Conservation (phyloP, 2,888 invertebrate species). For the Calephelis perditalis region DNA sequence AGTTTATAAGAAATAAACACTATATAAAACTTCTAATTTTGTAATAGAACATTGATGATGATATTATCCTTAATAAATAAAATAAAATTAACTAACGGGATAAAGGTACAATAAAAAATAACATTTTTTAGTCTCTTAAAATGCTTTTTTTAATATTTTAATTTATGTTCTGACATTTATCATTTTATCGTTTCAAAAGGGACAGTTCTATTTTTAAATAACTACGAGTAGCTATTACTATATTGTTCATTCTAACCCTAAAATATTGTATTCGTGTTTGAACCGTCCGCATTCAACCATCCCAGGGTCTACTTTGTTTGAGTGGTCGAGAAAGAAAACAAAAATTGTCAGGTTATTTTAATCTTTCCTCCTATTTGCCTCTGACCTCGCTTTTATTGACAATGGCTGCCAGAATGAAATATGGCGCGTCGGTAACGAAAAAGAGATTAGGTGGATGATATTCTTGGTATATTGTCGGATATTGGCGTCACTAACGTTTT, state of each 20-base stretch:
- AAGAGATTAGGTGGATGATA: constrained; percentile 72
- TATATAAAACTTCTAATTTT: too few relatives aligned
- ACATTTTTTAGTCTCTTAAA: too few relatives aligned
- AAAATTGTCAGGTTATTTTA: constrained; percentile 64
- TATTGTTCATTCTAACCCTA: constrained; percentile 23
- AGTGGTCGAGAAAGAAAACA: constrained; percentile 69
- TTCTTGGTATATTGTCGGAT: constrained; percentile 39
- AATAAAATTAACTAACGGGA: too few relatives aligned
- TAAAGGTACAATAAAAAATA: too few relatives aligned
- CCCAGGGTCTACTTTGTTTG: constrained; percentile 68
- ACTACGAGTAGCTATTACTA: too few relatives aligned
- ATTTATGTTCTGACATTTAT: too few relatives aligned
- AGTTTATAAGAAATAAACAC: too few relatives aligned
- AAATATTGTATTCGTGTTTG: constrained; percentile 53
- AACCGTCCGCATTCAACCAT: constrained; percentile 66
- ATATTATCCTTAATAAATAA: too few relatives aligned
- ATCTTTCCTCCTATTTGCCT: constrained; percentile 74
- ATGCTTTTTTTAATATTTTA: too few relatives aligned
- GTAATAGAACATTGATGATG: too few relatives aligned
- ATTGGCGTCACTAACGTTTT: constrained; percentile 47
- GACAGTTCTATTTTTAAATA: too few relatives aligned
- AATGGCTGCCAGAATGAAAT: constrained; percentile 77
- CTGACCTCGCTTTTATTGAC: constrained; percentile 74
- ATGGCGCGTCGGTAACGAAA: constrained; percentile 71
- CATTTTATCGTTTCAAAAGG: too few relatives aligned